Evolutionary conservation across 2,113 vertebrate genomes (phyloP).

Genomic region (Terrapene triunguis): DNA sequence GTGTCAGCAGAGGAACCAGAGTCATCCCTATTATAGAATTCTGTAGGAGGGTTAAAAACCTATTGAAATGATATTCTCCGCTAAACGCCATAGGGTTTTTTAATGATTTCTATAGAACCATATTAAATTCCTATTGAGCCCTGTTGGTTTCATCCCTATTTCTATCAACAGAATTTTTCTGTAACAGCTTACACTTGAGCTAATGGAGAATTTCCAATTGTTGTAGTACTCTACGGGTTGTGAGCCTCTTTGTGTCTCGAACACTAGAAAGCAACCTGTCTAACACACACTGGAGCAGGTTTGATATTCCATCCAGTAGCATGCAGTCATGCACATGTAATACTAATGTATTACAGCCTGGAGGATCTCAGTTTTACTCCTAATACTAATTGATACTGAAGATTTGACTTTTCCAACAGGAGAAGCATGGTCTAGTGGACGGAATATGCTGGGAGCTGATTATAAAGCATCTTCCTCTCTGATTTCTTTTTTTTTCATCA

Average conservation of each 20-base stretch:
- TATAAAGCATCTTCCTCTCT: background rate
- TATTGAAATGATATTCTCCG: background rate
- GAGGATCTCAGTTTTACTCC: background rate
- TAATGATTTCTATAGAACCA: background rate
- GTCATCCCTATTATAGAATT: background rate
- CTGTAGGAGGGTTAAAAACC: background rate
- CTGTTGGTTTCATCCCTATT: background rate
- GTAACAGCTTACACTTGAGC: background rate
- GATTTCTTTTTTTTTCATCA: background rate
- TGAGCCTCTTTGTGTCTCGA: background rate
- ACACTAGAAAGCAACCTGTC: background rate
- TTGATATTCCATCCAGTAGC: background rate
- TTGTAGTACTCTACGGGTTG: background rate
- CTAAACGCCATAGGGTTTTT: background rate
- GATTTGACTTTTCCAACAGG: background rate
- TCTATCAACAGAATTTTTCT: background rate
- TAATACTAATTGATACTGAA: background rate
- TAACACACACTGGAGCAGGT: background rate
- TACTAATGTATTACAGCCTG: background rate
- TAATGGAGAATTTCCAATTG: background rate
- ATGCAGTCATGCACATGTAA: background rate
- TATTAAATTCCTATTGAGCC: background rate
- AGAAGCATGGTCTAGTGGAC: background rate
- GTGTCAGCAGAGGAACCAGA: background rate
- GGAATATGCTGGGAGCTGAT: background rate